Conservation (phyloP, 2,888 invertebrate species). For the Lycophotia porphyrea region DNA sequence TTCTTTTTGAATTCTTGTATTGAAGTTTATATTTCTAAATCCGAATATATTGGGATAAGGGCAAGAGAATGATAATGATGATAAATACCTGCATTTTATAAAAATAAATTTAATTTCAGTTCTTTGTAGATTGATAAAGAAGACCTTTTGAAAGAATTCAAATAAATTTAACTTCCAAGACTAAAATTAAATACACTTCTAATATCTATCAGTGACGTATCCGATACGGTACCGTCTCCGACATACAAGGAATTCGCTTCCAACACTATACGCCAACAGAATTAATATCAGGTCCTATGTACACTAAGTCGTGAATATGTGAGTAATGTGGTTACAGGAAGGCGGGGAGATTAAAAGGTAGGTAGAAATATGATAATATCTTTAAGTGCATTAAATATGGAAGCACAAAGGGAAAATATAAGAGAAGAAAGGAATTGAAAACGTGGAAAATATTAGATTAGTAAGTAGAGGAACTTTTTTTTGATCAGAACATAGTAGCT, state of each 20-base stretch:
- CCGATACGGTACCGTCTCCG: conserved; percentile 27
- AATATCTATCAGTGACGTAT: conserved; percentile 24
- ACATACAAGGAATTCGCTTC: conserved; percentile 46
- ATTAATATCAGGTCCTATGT: conserved; percentile 54
- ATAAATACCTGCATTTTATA: not conserved
- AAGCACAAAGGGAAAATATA: not conserved
- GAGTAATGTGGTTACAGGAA: conserved; percentile 36
- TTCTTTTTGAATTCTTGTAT: not conserved
- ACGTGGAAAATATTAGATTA: not conserved
- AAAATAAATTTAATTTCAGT: not conserved
- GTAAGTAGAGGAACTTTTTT: not conserved
- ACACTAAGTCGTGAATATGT: conserved; percentile 37
- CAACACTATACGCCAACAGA: conserved; percentile 49
- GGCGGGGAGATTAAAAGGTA: conserved; percentile 50
- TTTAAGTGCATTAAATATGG: not conserved
- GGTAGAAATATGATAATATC: not conserved
- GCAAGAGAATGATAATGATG: not conserved
- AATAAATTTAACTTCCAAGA: not conserved
- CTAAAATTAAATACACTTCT: not conserved
- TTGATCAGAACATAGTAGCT: not conserved
- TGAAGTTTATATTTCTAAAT: not conserved
- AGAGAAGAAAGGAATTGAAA: not conserved
- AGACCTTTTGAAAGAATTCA: not conserved
- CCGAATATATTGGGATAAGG: not conserved
- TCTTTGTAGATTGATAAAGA: not conserved